Conservation (phyloP, 1,140 invertebrate species). For the Saccostrea cuccullata region DNA sequence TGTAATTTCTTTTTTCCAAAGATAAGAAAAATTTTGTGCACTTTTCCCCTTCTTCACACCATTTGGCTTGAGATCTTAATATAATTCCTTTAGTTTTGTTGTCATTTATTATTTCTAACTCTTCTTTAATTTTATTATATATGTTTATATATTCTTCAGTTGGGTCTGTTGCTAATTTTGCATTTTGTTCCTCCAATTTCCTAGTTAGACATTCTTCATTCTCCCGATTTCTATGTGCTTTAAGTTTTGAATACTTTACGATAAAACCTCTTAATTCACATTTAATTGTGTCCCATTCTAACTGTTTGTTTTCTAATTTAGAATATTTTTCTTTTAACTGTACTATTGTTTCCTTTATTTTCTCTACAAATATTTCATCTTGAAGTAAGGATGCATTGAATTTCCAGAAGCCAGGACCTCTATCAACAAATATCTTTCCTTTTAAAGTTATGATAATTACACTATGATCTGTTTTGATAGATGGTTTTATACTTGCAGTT, state of each 20-base stretch:
- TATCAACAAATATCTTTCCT: no score
- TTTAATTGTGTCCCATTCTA: not conserved
- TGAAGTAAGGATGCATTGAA: not conserved
- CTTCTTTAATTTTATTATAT: no score
- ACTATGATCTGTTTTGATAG: conserved; percentile 7
- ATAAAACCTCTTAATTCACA: conserved; percentile 6
- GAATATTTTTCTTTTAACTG: not conserved
- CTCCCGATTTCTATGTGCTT: not conserved
- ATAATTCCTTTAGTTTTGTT: conserved; percentile 4
- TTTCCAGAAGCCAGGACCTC: not conserved
- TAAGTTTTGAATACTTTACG: not conserved
- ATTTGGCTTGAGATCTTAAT: not conserved
- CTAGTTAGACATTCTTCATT: not conserved
- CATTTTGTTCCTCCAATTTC: not conserved
- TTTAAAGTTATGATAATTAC: no score
- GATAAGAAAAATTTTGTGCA: not conserved
- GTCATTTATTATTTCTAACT: not conserved
- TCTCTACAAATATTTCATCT: not conserved
- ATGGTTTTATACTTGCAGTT: not conserved
- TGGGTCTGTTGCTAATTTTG: not conserved
- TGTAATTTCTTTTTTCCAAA: conserved; percentile 18
- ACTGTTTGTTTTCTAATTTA: not conserved
- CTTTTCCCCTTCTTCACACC: conserved; percentile 8
- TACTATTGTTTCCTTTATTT: not conserved
- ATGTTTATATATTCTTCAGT: no score